phyloP scores from a whole-genome alignment of 1,140 invertebrate genomes.

The Hermatobates lingyangjiaoensis region DNA sequence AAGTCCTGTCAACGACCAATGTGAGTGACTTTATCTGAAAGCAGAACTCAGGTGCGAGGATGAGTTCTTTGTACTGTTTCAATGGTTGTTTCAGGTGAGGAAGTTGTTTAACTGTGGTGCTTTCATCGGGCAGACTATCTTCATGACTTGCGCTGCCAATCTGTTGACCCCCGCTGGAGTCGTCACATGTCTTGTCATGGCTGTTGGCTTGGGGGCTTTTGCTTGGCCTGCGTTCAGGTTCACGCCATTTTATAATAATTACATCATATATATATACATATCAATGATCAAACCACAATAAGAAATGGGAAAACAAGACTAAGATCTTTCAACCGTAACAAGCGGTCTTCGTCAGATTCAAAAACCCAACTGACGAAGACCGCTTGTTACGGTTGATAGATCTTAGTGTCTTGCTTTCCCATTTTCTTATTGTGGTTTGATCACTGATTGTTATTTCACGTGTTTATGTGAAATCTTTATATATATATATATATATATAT shows the following conservation, averaged over 20 bases:
- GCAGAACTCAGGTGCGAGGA: too few species aligned
- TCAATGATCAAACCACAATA: too few species aligned
- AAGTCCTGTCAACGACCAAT: conserved; percentile 47
- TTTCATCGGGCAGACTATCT: conserved; percentile 61
- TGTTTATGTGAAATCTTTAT: too few species aligned
- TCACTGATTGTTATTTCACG: too few species aligned
- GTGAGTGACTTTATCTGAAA: conserved; percentile 21
- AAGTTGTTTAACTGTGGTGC: conserved; percentile 58
- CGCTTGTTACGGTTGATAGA: too few species aligned
- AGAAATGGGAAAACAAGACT: too few species aligned
- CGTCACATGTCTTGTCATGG: conserved; percentile 57
- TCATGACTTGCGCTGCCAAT: conserved; percentile 61
- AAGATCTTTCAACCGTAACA: too few species aligned
- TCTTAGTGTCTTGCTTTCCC: too few species aligned
- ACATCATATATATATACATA: neutral
- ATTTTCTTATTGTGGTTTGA: too few species aligned
- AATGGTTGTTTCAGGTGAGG: conserved; percentile 29
- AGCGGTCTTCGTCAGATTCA: too few species aligned
- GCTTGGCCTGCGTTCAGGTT: conserved; percentile 73
- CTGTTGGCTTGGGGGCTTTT: conserved; percentile 72
- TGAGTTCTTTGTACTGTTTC: neutral
- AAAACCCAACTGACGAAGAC: too few species aligned
- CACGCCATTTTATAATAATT: neutral
- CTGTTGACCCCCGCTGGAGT: conserved; percentile 39
- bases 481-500: neutral